Base-by-base conservation (phyloP, 2,888 invertebrate genomes). In the Boloria euphrosyne region DNA sequence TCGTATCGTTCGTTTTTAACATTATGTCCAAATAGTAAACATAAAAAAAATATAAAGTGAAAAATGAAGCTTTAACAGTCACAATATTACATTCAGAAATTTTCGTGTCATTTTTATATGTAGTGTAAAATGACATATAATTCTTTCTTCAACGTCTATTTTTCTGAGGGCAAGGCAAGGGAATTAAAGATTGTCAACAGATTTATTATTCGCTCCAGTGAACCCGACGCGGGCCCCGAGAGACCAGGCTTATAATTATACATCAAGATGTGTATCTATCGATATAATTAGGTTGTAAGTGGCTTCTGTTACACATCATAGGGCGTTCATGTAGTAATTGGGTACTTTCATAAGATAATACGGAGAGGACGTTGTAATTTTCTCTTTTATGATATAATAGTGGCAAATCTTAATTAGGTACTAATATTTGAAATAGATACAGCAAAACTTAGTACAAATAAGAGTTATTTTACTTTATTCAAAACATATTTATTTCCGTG, bases 101-200 rank as follows among this genome's bases (percentile, higher is more conserved):
- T 4, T 53, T 10, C 13, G 27, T 17, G 3, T 47, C 3, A 46
- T n/a, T 22, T 13, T n/a, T 46, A 27, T 27, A 22, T 59, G 27
- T 49, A 27, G 31, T 49, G 49, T 49, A 59, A 59, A 31, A 59
- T 59, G 47, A 17, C 49, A 59, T 47, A 38, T 47, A 38, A 46
- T 58, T 51, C 46, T 58, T 63, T 46, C 50, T 63, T 43, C 50
- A 62, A 27, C 49, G 27, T 51, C 51, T 64, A 68, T 71, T 75
- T 72, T 73, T 71, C 75, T 75, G 81, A 80, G 81, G 79, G 76
- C 80, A 80, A 80, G 54, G 65, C 54, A 69, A 79, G 81, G 80
- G 85, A 90, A 90, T 90, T 90, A 91, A 89, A 89, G 89, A 88
- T 87, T 89, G 90, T 89, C 91, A 91, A 90, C 91, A 90, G 86